Percentiles rank a stretch among this genome's conserved stretches.
These are phyloP conservation scores for Sciurus carolinensis DNA, from an alignment of 2,797 vertebrate species.

Conservation along the genomic window DNA sequence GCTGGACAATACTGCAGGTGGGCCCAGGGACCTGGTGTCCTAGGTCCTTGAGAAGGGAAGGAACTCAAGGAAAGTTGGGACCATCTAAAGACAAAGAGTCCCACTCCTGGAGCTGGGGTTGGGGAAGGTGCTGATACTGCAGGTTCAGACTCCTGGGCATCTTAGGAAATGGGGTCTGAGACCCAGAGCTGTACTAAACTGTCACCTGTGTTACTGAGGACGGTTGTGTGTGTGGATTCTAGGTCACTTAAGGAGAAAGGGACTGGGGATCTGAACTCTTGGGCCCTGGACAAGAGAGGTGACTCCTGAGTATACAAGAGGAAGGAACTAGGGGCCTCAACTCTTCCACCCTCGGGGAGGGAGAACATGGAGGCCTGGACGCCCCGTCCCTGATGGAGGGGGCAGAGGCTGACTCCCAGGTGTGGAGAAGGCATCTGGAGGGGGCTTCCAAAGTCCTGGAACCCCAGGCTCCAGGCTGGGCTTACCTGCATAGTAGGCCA, in stretches of 20 bases:
- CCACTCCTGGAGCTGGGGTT: background rate
- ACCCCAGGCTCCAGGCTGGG: background rate
- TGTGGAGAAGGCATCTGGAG: background rate
- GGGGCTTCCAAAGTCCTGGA: background rate
- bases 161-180: background rate
- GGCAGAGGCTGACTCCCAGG: background rate
- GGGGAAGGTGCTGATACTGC: fast-evolving
- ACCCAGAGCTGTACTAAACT: background rate
- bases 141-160: background rate
- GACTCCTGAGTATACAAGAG: background rate
- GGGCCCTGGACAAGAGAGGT: background rate
- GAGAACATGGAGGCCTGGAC: background rate
- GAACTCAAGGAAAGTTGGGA: background rate
- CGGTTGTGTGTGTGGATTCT: background rate
- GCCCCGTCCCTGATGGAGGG: background rate
- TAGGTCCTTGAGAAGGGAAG: background rate
- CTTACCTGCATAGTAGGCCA: slow-evolving; percentile 95
- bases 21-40: background rate
- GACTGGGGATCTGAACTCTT: background rate
- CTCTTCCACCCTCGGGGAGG: background rate
- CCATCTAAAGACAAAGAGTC: too few relatives aligned
- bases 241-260: background rate
- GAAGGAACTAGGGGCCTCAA: background rate
- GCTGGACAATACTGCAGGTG: background rate
- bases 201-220: too few relatives aligned